Conservation (phyloP, 1,140 invertebrate species). For the Caerostris darwini region DNA sequence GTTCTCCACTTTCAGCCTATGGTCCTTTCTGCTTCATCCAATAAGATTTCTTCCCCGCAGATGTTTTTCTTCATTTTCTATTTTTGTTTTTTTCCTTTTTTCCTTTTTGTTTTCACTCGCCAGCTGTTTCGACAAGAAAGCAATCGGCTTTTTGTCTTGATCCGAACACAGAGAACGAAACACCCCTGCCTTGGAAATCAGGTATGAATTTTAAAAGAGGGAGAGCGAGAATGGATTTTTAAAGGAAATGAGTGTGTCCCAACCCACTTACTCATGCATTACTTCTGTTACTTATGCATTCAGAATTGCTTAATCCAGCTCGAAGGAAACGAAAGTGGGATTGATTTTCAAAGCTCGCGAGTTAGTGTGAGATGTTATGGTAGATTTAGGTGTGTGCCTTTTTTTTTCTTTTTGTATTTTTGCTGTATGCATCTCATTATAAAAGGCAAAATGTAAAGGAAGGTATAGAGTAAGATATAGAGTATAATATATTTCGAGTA, state of each 20-base stretch:
- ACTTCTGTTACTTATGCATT: not conserved
- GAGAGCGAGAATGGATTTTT: not conserved
- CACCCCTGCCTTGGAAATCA: not conserved
- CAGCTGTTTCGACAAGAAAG: conserved; percentile 29
- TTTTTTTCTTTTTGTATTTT: too few species aligned
- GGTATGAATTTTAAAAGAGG: conserved; percentile 48
- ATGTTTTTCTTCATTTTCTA: not conserved
- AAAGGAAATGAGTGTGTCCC: not conserved
- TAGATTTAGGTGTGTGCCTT: not conserved
- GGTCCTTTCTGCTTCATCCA: not conserved
- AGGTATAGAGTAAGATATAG: too few species aligned
- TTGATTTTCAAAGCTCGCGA: not conserved
- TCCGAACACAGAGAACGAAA: not conserved
- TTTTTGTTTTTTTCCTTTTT: too few species aligned
- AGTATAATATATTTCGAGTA: too few species aligned
- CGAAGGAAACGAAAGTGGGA: not conserved
- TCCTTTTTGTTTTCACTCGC: not conserved
- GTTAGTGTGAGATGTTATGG: not conserved
- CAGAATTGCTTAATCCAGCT: conserved; percentile 16
- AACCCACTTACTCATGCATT: not conserved
- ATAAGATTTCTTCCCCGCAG: not conserved
- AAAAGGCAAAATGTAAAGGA: too few species aligned
- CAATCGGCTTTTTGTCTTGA: conserved; percentile 14
- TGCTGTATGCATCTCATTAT: too few species aligned
- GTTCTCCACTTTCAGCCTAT: not conserved